Base-by-base conservation (phyloP, 2,113 vertebrate genomes). In the Chroicocephalus ridibundus region DNA sequence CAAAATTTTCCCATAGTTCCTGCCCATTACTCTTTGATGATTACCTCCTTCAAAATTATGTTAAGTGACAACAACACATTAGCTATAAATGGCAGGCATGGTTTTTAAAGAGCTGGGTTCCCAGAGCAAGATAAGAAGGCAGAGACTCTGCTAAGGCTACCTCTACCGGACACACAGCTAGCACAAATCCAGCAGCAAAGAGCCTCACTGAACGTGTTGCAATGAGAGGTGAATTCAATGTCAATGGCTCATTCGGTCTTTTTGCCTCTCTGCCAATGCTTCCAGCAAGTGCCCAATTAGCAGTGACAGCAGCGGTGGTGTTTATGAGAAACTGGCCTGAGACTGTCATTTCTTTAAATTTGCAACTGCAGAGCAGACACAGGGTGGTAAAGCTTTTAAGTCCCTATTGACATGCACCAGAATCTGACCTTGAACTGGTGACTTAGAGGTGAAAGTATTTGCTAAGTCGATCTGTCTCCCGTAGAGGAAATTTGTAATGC, bases 271-370 rank as follows among this genome's bases (percentile, higher is more conserved):
- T 97, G 92, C 94, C 86, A 96, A 71, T 65, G 79, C 79, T 93
- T 95, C 71, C 82, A 96, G 96, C 92, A 92, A 88, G 49, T 82
- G 81, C 86, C 80, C 88, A 96, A 92, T 95, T 97, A 94, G 29
- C 92, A 92, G 32, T 92, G 94, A 96, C 90, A 95, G 94, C 13
- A 0, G 69, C 57, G 52, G 64, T 91, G 77, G 88, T 95, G 92
- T 93, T 96, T 91, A 95, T 93, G 88, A 95, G 92, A 92, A 93
- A 94, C 90, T 84, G 84, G 94, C 26, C 55, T 44, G 61, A 95
- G 88, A 93, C 72, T 87, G 88, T 76, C 51, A 94, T 94, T 94
- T 91, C 93, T 94, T 92, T 84, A 75, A 84, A 93, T 94, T 90
- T 93, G 86, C 93, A 94, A 84, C 88, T 92, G 80, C 86, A 95